A percentile compares a stretch with the other conserved stretches of the same genome.
These are phyloP conservation scores for Struthio camelus DNA, from an alignment of 2,113 vertebrate species.

Conservation along the genomic window DNA sequence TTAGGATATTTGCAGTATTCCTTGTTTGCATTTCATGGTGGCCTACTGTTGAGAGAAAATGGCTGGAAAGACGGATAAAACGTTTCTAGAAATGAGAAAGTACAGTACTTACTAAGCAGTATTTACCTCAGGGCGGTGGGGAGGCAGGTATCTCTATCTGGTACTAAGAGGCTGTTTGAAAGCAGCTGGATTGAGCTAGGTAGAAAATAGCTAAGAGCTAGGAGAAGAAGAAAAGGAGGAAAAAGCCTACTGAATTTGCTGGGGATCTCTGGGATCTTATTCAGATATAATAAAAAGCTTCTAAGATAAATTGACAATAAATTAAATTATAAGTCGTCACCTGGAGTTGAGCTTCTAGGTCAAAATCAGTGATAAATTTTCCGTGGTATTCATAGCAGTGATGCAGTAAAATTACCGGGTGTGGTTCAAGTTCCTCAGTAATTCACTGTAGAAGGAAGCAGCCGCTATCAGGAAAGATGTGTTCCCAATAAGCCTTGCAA, in stretches of 20 bases:
- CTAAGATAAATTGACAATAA: neutral
- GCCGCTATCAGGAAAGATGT: neutral
- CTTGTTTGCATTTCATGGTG: neutral
- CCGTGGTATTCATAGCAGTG: neutral
- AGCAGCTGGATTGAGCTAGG: neutral
- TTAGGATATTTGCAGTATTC: neutral
- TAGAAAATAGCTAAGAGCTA: neutral
- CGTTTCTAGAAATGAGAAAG: neutral
- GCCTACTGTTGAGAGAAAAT: neutral
- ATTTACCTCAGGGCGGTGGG: fast-evolving
- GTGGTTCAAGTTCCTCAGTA: neutral
- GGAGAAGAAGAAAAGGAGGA: neutral
- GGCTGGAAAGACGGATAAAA: neutral
- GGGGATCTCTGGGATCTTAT: neutral
- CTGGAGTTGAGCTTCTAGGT: neutral
- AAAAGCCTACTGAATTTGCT: neutral
- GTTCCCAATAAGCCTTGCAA: neutral
- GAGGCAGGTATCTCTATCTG: neutral
- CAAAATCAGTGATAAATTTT: neutral
- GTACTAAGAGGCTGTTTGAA: neutral
- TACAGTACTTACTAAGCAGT: neutral
- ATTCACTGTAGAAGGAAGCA: neutral
- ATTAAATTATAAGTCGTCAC: neutral
- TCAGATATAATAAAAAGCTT: neutral
- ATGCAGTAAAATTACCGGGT: neutral